Percentiles rank a stretch among this genome's conserved stretches.
Evolutionary conservation across 2,888 invertebrate species (phyloP).

Genomic region (Hylaea fasciaria): DNA sequence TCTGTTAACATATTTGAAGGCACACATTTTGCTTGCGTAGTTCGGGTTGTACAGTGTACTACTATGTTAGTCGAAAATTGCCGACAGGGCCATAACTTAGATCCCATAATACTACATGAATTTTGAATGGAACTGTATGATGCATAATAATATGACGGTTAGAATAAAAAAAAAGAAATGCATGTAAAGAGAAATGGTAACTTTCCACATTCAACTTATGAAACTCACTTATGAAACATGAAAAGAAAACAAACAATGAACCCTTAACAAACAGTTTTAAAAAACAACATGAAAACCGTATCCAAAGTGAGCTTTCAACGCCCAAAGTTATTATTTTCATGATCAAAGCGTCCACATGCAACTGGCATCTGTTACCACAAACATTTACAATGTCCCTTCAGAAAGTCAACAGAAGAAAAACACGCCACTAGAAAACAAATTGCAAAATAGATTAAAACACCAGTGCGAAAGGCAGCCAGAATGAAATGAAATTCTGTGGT

Average conservation of each 20-base stretch:
- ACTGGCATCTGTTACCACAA: constrained; percentile 7
- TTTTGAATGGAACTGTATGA: no score
- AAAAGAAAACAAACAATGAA: constrained; percentile 19
- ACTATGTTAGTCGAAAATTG: no score
- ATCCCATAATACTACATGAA: no score
- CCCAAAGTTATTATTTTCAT: constrained; percentile 7
- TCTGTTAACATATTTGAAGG: no score
- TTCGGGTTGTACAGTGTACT: no score
- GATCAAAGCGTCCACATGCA: constrained; percentile 24
- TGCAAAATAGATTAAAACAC: constrained; percentile 48
- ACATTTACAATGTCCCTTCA: constrained; percentile 19
- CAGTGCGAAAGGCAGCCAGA: constrained; percentile 37
- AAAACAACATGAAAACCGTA: neutral
- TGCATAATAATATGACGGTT: no score
- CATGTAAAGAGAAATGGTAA: no score
- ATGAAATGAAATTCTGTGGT: constrained; percentile 53
- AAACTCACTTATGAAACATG: no score
- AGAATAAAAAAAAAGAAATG: no score
- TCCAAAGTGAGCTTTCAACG: neutral
- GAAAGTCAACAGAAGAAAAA: constrained; percentile 24
- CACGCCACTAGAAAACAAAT: constrained; percentile 35
- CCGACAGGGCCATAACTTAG: no score
- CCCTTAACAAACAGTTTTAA: neutral
- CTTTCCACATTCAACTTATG: no score
- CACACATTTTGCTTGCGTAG: no score